Evolutionary conservation across 2,888 invertebrate genomes (phyloP), one percentile per base, ranked within the genome.

Genomic region (Halictus ligatus): DNA sequence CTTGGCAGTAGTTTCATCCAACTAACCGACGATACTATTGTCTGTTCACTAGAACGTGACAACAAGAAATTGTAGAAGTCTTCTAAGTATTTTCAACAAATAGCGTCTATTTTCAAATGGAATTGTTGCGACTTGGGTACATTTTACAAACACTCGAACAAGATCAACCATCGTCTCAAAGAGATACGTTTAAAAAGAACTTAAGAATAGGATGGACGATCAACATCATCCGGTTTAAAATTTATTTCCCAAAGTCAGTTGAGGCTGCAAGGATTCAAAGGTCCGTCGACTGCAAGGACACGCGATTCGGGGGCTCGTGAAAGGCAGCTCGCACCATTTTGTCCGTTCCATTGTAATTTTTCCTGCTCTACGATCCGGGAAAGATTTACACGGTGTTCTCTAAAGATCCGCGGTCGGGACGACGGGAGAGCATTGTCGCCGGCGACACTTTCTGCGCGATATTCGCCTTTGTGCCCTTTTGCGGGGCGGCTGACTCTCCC

Each of bases 371-470:
- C 12, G 13, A n/a, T n/a, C 43, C n/a, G n/a, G 58, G n/a, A 43
- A 43, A 71, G 71, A 71, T 71, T 71, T 71, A 40, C 71, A 43
- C n/a, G 40, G 12, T 4, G 1, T 43, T 10, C 35, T 21, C 15
- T 35, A 69, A 21, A 71, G 43, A 43, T 40, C 40, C 21, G 40
- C 21, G 71, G 43, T 43, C 71, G 5, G 15, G 13, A 43, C 43
- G n/a, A 5, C 1, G 1, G 1, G 15, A 67, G 43, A 25, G 60
- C 73, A 89, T 88, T 86, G 84, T 85, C 80, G 75, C 58, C 73
- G 48, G 78, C 77, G 78, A 81, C 79, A 75, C 73, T 80, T 75
- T 83, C 73, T 79, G 80, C 60, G 58, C 79, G 80, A 83, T 5
- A 4, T 76, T 43, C 77, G 74, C 43, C 79, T 75, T 81, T 81